Evolutionary conservation across 2,888 invertebrate species (phyloP).

Genomic region (Dromius quadrimaculatus): DNA sequence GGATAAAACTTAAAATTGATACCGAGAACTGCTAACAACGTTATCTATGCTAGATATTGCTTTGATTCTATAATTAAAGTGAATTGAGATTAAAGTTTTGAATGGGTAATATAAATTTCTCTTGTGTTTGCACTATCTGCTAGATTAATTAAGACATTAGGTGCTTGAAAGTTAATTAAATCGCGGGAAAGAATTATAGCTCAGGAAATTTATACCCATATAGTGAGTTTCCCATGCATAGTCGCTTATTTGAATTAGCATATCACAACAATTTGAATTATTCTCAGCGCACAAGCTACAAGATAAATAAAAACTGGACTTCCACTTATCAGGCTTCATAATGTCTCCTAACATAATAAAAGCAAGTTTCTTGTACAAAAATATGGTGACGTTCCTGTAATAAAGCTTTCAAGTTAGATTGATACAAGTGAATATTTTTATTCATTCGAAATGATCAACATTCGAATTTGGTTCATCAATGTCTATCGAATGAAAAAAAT

Average conservation of each 20-base stretch:
- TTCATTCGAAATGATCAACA: no score
- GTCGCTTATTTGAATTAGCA: slow-evolving; percentile 2
- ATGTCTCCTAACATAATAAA: slow-evolving; percentile 7
- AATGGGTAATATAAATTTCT: slow-evolving; percentile 16
- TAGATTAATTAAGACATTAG: slow-evolving; percentile 21
- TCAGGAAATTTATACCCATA: slow-evolving; percentile 6
- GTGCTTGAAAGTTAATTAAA: slow-evolving; percentile 23
- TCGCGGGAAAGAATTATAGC: background rate
- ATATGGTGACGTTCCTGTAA: background rate
- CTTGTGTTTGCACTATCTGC: slow-evolving; percentile 3
- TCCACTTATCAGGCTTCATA: background rate
- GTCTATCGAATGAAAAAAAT: no score
- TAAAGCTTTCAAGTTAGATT: slow-evolving; percentile 14
- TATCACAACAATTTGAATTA: slow-evolving; percentile 8
- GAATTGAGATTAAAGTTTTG: slow-evolving; percentile 29
- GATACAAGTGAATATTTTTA: slow-evolving; percentile 16
- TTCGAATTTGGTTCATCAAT: no score
- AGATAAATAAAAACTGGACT: background rate
- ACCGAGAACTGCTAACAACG: slow-evolving; percentile 29
- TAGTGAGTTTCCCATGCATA: slow-evolving; percentile 15
- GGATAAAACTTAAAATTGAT: slow-evolving; percentile 31
- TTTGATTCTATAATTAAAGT: slow-evolving; percentile 16
- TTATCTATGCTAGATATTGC: slow-evolving; percentile 28
- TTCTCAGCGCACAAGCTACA: slow-evolving; percentile 2
- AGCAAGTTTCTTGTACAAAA: background rate